Percentiles rank a stretch among this genome's conserved stretches.
These are phyloP conservation scores for Aphelinus atriplicis DNA, from an alignment of 1,140 invertebrate species.

Conservation along the genomic window DNA sequence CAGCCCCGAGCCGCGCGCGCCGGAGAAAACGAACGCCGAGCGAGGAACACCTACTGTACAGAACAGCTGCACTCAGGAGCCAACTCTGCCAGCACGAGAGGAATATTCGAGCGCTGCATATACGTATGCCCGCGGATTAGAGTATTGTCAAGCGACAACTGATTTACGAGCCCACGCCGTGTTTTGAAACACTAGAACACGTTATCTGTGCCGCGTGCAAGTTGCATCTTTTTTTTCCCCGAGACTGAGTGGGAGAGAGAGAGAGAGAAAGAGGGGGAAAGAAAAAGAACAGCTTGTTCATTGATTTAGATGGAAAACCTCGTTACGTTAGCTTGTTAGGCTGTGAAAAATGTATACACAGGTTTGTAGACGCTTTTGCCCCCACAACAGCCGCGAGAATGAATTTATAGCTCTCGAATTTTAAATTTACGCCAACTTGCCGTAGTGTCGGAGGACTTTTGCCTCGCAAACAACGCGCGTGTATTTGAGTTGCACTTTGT, in stretches of 20 bases:
- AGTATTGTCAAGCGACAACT: slow-evolving; percentile 24
- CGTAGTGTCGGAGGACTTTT: too few species aligned
- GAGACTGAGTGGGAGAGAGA: background rate
- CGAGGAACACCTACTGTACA: slow-evolving; percentile 12
- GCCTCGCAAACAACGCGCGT: too few species aligned
- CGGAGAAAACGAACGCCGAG: background rate
- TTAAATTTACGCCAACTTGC: too few species aligned
- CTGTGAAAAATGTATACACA: slow-evolving; percentile 1
- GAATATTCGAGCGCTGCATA: slow-evolving; percentile 13
- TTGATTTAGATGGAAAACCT: slow-evolving; percentile 5
- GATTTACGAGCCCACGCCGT: slow-evolving; percentile 26
- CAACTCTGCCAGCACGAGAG: too few species aligned
- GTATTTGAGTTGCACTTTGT: too few species aligned
- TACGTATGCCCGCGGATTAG: slow-evolving; percentile 15
- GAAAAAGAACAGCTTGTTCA: background rate
- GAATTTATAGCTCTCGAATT: too few species aligned
- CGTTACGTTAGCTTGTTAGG: slow-evolving; percentile 24
- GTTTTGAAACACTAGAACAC: slow-evolving; percentile 7
- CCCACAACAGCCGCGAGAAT: too few species aligned
- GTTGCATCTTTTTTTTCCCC: background rate
- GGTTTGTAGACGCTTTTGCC: too few species aligned
- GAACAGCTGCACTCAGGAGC: too few species aligned
- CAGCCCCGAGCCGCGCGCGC: background rate
- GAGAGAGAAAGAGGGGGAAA: background rate
- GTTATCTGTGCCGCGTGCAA: background rate